Evolutionary conservation across 2,888 invertebrate genomes (phyloP).

Genomic region (Biston betularia): DNA sequence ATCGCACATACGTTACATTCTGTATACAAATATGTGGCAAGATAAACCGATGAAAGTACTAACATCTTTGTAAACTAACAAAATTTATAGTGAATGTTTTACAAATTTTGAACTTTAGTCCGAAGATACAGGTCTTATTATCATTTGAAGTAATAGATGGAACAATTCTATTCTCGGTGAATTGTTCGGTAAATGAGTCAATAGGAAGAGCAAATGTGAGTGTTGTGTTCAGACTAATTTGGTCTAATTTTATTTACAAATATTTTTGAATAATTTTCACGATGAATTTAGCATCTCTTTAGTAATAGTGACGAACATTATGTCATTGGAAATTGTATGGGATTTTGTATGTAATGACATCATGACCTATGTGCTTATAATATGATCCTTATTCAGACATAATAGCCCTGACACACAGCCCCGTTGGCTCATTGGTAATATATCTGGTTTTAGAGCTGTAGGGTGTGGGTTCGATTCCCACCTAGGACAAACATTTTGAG

Average conservation of each 20-base stretch:
- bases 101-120: neutral
- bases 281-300: neutral
- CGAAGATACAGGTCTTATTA: neutral
- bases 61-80: constrained; percentile 49
- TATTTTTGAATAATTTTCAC: neutral
- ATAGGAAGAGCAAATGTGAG: constrained; percentile 15
- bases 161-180: constrained; percentile 13
- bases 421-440: no score
- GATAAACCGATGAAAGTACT: constrained; percentile 58
- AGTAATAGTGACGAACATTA: neutral
- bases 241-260: constrained; percentile 7
- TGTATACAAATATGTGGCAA: constrained; percentile 14
- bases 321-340: constrained; percentile 6
- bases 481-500: no score
- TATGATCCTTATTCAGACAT: no score
- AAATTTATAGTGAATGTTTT: neutral
- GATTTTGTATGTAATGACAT: neutral
- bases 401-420: no score
- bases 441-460: no score
- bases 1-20: neutral
- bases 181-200: constrained; percentile 26
- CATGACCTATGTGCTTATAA: neutral
- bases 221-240: constrained; percentile 7
- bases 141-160: neutral
- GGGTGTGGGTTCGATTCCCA: no score